phyloP scores from a whole-genome alignment of 2,797 vertebrate species.

The Neosalanx taihuensis region DNA sequence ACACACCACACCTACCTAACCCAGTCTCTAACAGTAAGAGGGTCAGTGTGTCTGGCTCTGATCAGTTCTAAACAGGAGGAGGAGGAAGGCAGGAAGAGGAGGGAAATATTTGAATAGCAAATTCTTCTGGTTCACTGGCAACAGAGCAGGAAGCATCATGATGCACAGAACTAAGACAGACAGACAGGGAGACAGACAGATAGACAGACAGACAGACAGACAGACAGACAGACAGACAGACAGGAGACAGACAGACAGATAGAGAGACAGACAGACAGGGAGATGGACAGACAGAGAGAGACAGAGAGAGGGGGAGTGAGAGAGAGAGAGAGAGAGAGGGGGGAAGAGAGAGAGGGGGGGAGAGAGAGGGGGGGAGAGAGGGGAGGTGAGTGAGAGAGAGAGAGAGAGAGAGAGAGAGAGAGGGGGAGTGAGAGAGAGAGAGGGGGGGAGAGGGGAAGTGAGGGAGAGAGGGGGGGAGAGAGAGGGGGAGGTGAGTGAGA shows the following conservation, averaged over 20 bases:
- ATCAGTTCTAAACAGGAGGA: neutral
- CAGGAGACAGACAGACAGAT: no score
- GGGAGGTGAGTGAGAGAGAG: no score
- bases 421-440: neutral
- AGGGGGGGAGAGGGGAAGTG: neutral
- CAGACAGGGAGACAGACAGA: no score
- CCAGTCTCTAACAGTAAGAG: neutral
- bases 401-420: no score
- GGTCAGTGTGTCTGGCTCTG: neutral
- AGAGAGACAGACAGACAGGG: no score
- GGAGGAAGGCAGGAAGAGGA: constrained; percentile 32
- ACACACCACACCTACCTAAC: neutral
- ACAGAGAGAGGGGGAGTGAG: no score
- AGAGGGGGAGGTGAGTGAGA: constrained; percentile 10
- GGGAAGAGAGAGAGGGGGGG: no score
- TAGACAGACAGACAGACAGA: no score
- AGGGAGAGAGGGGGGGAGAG: neutral
- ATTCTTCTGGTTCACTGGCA: constrained; percentile 14
- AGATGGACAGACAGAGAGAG: neutral
- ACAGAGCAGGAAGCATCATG: neutral
- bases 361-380: no score
- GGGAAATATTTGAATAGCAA: constrained; percentile 53
- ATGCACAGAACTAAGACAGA: neutral
- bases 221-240: no score
- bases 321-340: no score